Evolutionary conservation across 1,140 invertebrate genomes (phyloP).

Genomic region (Rhagoletis pomonella): DNA sequence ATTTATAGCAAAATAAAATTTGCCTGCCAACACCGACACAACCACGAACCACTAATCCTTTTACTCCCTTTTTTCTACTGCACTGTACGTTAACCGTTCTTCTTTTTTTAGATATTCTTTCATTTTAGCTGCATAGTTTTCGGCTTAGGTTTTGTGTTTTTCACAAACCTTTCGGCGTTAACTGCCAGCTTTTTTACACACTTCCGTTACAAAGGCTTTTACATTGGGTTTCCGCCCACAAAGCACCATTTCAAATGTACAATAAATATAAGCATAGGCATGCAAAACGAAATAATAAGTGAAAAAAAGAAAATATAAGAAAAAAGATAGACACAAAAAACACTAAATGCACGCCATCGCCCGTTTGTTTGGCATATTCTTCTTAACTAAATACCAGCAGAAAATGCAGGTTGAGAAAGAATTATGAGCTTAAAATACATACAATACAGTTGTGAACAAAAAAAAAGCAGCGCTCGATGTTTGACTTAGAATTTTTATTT

Average conservation of each 20-base stretch:
- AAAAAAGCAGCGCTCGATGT: no score
- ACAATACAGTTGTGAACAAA: no score
- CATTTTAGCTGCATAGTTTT: neutral
- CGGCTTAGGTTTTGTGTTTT: neutral
- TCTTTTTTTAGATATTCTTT: neutral
- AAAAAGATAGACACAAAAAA: neutral
- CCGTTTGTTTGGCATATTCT: no score
- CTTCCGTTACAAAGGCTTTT: neutral
- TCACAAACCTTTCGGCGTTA: neutral
- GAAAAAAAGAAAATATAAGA: neutral
- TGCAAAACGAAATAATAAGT: neutral
- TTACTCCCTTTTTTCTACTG: neutral
- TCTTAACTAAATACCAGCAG: no score
- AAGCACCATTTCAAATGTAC: neutral
- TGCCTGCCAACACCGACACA: no score
- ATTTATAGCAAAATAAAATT: no score
- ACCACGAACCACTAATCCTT: no score
- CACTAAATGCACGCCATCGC: no score
- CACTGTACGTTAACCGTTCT: neutral
- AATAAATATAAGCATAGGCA: neutral
- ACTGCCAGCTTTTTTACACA: constrained; percentile 4
- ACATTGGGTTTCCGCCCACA: neutral
- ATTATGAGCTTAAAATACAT: no score
- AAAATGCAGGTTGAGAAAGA: no score
- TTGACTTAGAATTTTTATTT: no score